These are phyloP conservation scores for Cydia splendana DNA, from an alignment of 1,140 invertebrate species.

Conservation along the genomic window DNA sequence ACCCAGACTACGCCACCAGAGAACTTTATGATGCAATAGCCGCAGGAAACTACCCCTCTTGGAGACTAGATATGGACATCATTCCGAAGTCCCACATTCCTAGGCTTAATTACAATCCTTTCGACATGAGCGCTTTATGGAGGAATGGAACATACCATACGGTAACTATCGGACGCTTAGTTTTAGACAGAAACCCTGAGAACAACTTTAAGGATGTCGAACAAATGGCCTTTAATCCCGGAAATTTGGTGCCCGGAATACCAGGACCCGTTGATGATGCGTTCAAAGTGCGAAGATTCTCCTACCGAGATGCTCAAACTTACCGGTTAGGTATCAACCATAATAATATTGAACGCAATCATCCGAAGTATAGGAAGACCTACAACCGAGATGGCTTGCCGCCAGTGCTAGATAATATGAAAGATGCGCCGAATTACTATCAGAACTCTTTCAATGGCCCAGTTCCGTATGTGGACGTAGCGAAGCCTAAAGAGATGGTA, in stretches of 20 bases:
- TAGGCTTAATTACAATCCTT: slow-evolving; percentile 79
- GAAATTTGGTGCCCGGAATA: slow-evolving; percentile 3
- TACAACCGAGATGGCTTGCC: slow-evolving; percentile 89
- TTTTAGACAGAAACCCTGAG: neutral
- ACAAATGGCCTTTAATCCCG: neutral
- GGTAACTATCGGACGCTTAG: slow-evolving; percentile 5
- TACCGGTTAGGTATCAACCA: slow-evolving; percentile 92
- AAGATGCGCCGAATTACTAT: slow-evolving; percentile 83
- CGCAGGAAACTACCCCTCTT: slow-evolving; percentile 69
- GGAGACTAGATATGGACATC: slow-evolving; percentile 81
- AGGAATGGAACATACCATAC: slow-evolving; percentile 83
- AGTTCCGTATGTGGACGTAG: slow-evolving; percentile 52
- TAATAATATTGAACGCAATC: slow-evolving; percentile 91
- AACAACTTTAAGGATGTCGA: neutral
- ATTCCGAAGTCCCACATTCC: slow-evolving; percentile 73
- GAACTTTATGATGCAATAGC: slow-evolving; percentile 88
- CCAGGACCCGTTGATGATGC: neutral
- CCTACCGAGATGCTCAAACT: slow-evolving; percentile 91
- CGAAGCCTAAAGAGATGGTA: slow-evolving; percentile 43
- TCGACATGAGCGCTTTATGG: slow-evolving; percentile 87
- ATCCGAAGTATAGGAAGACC: slow-evolving; percentile 83
- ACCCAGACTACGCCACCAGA: slow-evolving; percentile 85
- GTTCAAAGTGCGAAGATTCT: slow-evolving; percentile 74
- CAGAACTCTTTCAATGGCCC: slow-evolving; percentile 87
- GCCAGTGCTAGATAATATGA: slow-evolving; percentile 83